Evolutionary conservation across 2,113 vertebrate species (phyloP), one percentile per base, ranked within the genome.

Genomic region (Gambusia affinis): DNA sequence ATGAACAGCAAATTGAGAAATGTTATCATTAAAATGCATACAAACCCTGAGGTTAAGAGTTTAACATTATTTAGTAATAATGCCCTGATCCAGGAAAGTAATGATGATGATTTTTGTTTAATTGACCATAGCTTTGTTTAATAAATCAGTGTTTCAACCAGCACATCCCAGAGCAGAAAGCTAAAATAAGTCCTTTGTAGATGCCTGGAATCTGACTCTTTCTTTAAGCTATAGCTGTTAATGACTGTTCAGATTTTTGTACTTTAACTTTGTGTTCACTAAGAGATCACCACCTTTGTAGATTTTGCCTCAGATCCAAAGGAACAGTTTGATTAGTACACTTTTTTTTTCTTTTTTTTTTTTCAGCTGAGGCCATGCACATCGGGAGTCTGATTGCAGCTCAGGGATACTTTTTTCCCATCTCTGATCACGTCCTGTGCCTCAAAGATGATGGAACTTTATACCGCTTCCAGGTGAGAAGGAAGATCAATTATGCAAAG

Each of bases 371-470:
- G 95, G 97, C 98, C 90, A 97, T 99, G 93, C 98, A 99, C 87
- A 87, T 99, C 82, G 98, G 98, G 78, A 97, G 97, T 79, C 97
- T 99, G 30, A 95, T 99, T 0, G 96, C 98, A 51, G 97, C 98
- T 66, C 98, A 99, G 87, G 98, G 98, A 64, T 99, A 99, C 86
- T 89, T 99, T 89, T 99, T 99, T 83, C 98, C 98, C 0, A 99
- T 99, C 90, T 99, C 98, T 0, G 98, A 99, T 82, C 98, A 99
- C 0, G 96, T 99, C 65, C 96, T 99, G 74, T 95, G 94, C 72
- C 91, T 99, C 89, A 99, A 97, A 94, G 98, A 99, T 15, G 98
- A 99, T 8, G 95, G 98, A 39, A 97, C 98, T 0, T 99, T 99
- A 88, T 99, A 98, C 85, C 97, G 98, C 79, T 99, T 99, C 85